Percentiles rank a stretch among this genome's conserved stretches.
These are phyloP conservation scores for Gonioctena quinquepunctata DNA, from an alignment of 1,140 invertebrate genomes.

Conservation along the genomic window DNA sequence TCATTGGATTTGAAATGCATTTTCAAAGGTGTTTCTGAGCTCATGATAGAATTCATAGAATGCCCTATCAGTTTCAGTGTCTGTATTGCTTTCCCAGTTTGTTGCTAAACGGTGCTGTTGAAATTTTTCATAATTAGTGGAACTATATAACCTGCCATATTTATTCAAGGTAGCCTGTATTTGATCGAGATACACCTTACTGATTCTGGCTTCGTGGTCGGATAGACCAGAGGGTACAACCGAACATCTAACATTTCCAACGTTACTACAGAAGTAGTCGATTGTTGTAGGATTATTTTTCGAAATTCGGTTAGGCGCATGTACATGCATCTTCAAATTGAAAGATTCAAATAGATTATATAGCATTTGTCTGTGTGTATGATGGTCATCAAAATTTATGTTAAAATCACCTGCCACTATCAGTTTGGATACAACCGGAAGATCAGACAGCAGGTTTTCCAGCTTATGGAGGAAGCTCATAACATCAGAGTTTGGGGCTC, in stretches of 20 bases:
- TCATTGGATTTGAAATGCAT: not conserved
- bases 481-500: not conserved
- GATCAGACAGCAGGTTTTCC: not conserved
- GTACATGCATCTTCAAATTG: not conserved
- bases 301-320: not conserved
- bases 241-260: not conserved
- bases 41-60: not conserved
- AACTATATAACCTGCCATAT: not conserved
- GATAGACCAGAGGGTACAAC: not conserved
- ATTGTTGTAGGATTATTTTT: not conserved
- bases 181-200: not conserved
- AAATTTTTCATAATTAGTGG: not conserved
- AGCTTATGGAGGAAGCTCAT: not conserved
- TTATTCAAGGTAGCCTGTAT: not conserved
- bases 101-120: not conserved
- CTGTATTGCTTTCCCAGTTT: not conserved
- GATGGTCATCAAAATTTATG: not conserved
- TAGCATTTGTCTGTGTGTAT: not conserved
- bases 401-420: no score
- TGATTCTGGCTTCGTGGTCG: not conserved
- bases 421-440: not conserved
- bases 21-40: not conserved
- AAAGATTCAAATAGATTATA: not conserved
- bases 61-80: not conserved
- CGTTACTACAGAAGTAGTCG: not conserved